Evolutionary conservation across 2,888 invertebrate species (phyloP).

Genomic region (Zygothrica quintamaculata): DNA sequence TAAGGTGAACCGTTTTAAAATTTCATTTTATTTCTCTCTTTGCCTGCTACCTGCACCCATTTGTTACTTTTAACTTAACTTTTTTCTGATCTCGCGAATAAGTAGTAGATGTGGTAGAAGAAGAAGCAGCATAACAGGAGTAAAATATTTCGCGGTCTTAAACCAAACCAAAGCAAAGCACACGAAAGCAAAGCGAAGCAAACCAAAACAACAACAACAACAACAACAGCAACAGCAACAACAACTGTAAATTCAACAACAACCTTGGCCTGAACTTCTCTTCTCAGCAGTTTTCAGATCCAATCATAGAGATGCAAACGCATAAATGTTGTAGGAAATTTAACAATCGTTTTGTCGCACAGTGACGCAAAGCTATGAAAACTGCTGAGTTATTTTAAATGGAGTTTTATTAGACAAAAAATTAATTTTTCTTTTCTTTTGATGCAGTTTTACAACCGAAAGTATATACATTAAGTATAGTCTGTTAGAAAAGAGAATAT

Average conservation of each 20-base stretch:
- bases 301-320: conserved; percentile 49
- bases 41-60: conserved; percentile 60
- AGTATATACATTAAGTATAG: too few species aligned
- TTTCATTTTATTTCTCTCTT: conserved; percentile 46
- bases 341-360: too few species aligned
- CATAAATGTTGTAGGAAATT: conserved; percentile 54
- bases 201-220: conserved; percentile 2
- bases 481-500: too few species aligned
- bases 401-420: too few species aligned
- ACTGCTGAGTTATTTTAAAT: too few species aligned
- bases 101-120: not conserved
- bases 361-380: conserved; percentile 53
- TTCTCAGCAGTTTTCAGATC: conserved; percentile 24
- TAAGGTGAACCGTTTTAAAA: conserved; percentile 55
- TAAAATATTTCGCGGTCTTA: conserved; percentile 48
- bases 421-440: too few species aligned
- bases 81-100: conserved; percentile 36
- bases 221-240: too few species aligned
- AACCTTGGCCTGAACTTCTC: conserved; percentile 71
- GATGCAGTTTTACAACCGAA: too few species aligned
- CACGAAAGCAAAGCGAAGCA: not conserved
- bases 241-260: conserved; percentile 44
- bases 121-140: conserved; percentile 3
- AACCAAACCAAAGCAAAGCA: conserved; percentile 51
- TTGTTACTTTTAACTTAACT: conserved; percentile 21